Conservation (phyloP, 1,140 invertebrate species). For the Penaeus indicus region DNA sequence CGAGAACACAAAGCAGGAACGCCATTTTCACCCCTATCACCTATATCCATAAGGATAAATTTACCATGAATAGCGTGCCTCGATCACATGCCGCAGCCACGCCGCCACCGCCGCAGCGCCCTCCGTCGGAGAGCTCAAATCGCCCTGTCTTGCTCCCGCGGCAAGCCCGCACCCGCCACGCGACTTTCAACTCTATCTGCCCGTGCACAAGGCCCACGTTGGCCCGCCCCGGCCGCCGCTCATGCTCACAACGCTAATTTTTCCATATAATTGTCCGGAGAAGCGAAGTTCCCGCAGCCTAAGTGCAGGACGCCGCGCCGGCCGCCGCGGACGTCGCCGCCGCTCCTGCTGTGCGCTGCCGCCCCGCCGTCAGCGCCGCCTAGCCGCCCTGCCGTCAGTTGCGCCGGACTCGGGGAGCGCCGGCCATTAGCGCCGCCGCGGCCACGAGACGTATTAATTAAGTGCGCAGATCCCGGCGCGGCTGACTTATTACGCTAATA, state of each 20-base stretch:
- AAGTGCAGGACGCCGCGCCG: background rate
- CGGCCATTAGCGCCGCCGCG: background rate
- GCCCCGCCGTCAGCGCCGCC: background rate
- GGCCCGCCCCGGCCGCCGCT: background rate
- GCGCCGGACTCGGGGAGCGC: background rate
- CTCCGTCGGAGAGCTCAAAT: too few relatives aligned
- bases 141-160: background rate
- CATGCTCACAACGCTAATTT: slow-evolving; percentile 8
- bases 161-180: background rate
- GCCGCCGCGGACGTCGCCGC: background rate
- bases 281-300: slow-evolving; percentile 14
- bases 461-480: too few relatives aligned
- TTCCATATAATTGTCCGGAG: slow-evolving; percentile 26
- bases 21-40: too few relatives aligned
- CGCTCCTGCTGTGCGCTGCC: background rate
- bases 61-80: too few relatives aligned
- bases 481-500: too few relatives aligned
- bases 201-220: background rate
- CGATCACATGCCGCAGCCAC: too few relatives aligned
- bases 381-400: background rate
- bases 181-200: background rate
- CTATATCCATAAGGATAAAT: too few relatives aligned
- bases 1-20: background rate
- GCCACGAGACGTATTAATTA: too few relatives aligned
- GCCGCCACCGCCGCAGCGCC: too few relatives aligned